A percentile compares a stretch with the other conserved stretches of the same genome.
These are phyloP conservation scores for Erythrocercus mccallii DNA, from an alignment of 2,113 vertebrate genomes.

Conservation along the genomic window DNA sequence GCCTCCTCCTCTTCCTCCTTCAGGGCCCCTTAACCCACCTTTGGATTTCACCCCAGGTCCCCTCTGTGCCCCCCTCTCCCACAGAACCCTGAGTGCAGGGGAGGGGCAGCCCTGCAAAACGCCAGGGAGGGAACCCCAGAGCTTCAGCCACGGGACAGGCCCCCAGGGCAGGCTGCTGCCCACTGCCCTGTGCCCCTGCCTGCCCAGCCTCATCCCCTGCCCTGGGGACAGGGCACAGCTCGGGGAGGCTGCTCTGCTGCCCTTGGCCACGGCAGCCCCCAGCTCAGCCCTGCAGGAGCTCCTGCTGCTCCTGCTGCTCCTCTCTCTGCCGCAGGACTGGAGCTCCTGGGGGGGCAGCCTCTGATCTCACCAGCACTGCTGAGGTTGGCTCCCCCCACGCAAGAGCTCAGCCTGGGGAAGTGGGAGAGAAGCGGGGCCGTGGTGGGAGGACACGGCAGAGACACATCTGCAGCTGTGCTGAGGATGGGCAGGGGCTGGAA, in stretches of 20 bases:
- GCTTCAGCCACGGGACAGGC: neutral
- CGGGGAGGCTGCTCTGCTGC: neutral
- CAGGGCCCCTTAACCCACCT: rapidly evolving
- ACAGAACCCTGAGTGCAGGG: rapidly evolving
- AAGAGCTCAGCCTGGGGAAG: neutral
- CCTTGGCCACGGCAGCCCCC: neutral
- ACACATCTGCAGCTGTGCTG: neutral
- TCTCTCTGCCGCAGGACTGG: neutral
- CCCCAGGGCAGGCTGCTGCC: neutral
- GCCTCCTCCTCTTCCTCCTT: neutral
- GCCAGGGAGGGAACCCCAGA: rapidly evolving
- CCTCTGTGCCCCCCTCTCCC: rapidly evolving
- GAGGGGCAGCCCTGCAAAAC: neutral
- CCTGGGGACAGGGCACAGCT: neutral
- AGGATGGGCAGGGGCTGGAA: neutral
- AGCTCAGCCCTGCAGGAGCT: neutral
- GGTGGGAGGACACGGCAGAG: neutral
- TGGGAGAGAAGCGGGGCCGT: neutral
- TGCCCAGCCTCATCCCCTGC: neutral
- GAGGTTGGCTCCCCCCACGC: neutral
- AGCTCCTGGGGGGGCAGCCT: neutral
- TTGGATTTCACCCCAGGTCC: neutral
- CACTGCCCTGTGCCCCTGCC: rapidly evolving
- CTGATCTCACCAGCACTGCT: neutral
- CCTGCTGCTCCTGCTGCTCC: neutral